Evolutionary conservation across 2,113 vertebrate genomes (phyloP).

Genomic region (Charina bottae): DNA sequence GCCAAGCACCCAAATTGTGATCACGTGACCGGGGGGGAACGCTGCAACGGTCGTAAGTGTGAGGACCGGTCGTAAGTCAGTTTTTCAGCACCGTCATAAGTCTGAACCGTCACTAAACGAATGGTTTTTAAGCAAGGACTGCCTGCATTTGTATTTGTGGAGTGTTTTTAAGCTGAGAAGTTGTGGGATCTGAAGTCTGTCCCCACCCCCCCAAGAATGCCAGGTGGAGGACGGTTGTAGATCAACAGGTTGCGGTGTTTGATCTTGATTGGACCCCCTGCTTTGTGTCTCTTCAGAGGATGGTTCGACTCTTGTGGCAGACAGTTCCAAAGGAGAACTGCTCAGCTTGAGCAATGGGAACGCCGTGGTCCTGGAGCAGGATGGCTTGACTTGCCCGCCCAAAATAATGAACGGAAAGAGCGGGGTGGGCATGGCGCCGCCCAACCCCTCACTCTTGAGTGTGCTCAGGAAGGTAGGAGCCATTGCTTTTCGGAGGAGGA

Average conservation of each 20-base stretch:
- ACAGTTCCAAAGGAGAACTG: not conserved
- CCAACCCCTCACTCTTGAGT: conserved; percentile 70
- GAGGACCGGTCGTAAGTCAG: no score
- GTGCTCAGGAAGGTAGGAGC: conserved; percentile 81
- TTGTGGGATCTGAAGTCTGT: no score
- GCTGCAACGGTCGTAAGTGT: not conserved
- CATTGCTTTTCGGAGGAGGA: not conserved
- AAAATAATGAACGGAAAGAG: conserved; percentile 64
- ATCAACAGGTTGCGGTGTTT: not conserved
- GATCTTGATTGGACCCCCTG: not conserved
- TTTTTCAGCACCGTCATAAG: not conserved
- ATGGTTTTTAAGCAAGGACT: not conserved
- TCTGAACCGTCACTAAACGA: not conserved
- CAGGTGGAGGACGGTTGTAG: not conserved
- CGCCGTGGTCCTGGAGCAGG: conserved; percentile 51
- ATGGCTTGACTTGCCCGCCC: conserved; percentile 29
- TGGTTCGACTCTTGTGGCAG: conserved; percentile 22
- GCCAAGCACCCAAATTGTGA: not conserved
- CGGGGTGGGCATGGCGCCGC: conserved; percentile 20
- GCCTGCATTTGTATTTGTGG: not conserved
- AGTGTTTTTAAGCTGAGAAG: no score
- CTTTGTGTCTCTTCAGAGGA: conserved; percentile 48
- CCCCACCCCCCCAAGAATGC: no score
- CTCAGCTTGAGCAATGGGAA: conserved; percentile 2
- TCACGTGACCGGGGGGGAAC: no score